Base-by-base conservation (phyloP, 2,113 vertebrate genomes). In the Tychaedon coryphoeus region DNA sequence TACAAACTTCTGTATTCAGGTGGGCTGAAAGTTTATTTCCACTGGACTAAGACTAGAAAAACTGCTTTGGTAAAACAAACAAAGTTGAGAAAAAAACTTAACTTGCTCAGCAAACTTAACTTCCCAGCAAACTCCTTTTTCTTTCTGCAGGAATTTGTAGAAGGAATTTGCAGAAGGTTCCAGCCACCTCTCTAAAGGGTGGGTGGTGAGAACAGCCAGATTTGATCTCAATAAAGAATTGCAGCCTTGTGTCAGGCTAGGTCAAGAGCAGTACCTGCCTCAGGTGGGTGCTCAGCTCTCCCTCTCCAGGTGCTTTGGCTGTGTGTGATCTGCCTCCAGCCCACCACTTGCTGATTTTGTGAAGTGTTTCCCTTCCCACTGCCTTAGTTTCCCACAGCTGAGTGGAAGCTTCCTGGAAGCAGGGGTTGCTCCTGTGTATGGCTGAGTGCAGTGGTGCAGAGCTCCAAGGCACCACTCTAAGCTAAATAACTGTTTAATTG, bases 31-130 rank as follows among this genome's bases (percentile, higher is more conserved):
- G 54, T 76, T 81, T 77, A 12, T 91, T 81, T 75, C 45, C 38
- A 9, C 16, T 83, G 72, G 57, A 50, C 33, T 14, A 12, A 83
- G 62, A 73, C 48, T 65, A 15, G 58, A 81, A 76, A 76, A 78
- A 42, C 19, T 43, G 51, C 45, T 94, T 90, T 67, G 11, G 26
- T 86, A 72, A 74, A 86, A 76, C 84, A 83, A 89, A 81, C 26
- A 61, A 80, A 33, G 60, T 31, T 4, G 36, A 50, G 15, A 33
- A 85, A 84, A 84, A 65, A 34, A 4, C 36, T 74, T 62, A 8
- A n/a, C n/a, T n/a, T n/a, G n/a, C n/a, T n/a, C n/a, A n/a, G n/a
- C n/a, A n/a, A n/a, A n/a, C n/a, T n/a, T n/a, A n/a, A n/a, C n/a
- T n/a, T 79, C 31, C 62, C 67, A 51, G 65, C 60, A 66, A 90